Conservation (phyloP, 2,113 vertebrate species). For the Aegotheles bennettii region DNA sequence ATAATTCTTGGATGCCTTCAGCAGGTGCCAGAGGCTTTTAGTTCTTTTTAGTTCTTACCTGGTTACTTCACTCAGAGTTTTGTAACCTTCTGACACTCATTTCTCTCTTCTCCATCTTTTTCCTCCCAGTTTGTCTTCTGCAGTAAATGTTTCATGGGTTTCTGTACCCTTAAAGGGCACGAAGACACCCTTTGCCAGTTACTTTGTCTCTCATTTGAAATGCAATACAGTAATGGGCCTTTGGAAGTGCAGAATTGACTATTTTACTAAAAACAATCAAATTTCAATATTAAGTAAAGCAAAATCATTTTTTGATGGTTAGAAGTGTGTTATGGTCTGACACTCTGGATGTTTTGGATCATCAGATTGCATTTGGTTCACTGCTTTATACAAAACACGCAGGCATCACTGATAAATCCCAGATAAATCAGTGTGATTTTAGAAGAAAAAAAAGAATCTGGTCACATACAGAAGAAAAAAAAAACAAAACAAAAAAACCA, state of each 20-base stretch:
- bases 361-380: neutral
- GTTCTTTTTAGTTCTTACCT: neutral
- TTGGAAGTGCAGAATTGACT: neutral
- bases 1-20: neutral
- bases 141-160: neutral
- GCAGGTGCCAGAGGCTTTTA: neutral
- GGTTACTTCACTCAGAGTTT: neutral
- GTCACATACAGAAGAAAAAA: neutral
- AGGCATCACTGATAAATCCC: no score
- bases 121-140: neutral
- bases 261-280: neutral
- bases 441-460: neutral
- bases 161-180: neutral
- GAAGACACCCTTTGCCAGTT: fast-evolving
- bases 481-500: neutral
- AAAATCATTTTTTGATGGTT: neutral
- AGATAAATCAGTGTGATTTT: neutral
- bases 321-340: neutral
- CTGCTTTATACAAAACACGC: neutral
- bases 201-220: neutral
- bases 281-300: neutral
- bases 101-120: neutral
- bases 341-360: neutral
- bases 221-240: neutral
- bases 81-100: fast-evolving